Conservation (phyloP, 2,113 vertebrate species). For the Columba janthina region DNA sequence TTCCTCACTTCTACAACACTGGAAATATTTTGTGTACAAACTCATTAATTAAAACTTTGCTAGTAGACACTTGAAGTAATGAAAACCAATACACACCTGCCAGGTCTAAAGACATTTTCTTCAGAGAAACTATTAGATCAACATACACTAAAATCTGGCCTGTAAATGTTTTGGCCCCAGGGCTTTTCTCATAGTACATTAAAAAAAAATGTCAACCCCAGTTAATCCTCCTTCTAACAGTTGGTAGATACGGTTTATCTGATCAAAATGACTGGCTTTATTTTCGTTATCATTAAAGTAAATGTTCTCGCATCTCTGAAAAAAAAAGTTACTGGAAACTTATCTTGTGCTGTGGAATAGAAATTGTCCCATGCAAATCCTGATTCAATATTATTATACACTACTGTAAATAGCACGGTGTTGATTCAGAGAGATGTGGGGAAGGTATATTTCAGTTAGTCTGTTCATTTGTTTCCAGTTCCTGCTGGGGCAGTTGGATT, state of each 20-base stretch:
- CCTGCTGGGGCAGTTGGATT: slow-evolving; percentile 46
- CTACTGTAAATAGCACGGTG: slow-evolving; percentile 62
- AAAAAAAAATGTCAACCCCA: slow-evolving; percentile 38
- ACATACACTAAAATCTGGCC: slow-evolving; percentile 34
- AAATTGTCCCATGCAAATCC: slow-evolving; percentile 66
- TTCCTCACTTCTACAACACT: not conserved
- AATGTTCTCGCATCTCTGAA: slow-evolving; percentile 50
- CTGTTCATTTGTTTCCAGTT: slow-evolving; percentile 51
- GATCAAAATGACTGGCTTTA: slow-evolving; percentile 61
- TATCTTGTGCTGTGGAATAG: slow-evolving; percentile 34
- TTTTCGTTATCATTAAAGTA: slow-evolving; percentile 67
- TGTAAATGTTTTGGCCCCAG: slow-evolving; percentile 63
- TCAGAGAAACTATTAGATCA: slow-evolving; percentile 49
- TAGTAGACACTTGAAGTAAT: slow-evolving; percentile 54
- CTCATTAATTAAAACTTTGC: slow-evolving; percentile 47
- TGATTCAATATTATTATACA: slow-evolving; percentile 70
- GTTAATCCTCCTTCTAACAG: slow-evolving; percentile 67
- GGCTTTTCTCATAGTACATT: slow-evolving; percentile 62
- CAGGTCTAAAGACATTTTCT: slow-evolving; percentile 55
- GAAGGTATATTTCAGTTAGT: slow-evolving; percentile 33
- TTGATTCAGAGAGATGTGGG: slow-evolving; percentile 51
- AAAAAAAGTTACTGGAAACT: slow-evolving; percentile 36
- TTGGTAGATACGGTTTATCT: slow-evolving; percentile 68
- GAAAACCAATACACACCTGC: slow-evolving; percentile 62
- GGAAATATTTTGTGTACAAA: slow-evolving; percentile 16